Conservation (phyloP, 2,888 invertebrate genomes). For the Pseudococcus longispinus region DNA sequence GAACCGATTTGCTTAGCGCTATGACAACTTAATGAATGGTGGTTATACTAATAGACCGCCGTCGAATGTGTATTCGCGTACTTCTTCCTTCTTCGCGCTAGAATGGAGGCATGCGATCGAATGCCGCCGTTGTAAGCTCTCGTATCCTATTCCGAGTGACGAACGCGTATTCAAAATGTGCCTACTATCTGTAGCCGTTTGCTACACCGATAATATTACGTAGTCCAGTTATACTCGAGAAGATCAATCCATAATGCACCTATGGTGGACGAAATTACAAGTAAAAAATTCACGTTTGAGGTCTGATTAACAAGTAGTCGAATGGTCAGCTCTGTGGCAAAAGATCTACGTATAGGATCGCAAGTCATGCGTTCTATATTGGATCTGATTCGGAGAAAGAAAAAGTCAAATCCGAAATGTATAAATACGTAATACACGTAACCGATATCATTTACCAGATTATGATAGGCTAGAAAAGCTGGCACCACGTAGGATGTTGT, state of each 20-base stretch:
- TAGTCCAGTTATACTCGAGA: no score
- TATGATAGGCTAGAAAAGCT: not conserved
- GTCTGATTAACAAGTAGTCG: no score
- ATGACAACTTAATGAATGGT: conserved; percentile 50
- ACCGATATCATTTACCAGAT: not conserved
- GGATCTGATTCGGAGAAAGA: no score
- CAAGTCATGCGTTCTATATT: no score
- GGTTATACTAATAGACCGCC: conserved; percentile 48
- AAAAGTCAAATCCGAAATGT: no score
- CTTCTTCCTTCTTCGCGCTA: not conserved
- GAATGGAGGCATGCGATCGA: not conserved
- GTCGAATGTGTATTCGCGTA: not conserved
- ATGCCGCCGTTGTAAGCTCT: not conserved
- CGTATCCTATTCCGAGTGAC: not conserved
- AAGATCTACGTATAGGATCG: no score
- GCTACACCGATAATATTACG: no score
- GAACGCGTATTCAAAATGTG: not conserved
- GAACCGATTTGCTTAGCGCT: conserved; percentile 40
- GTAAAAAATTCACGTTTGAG: no score
- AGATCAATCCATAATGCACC: no score
- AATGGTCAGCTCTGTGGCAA: no score
- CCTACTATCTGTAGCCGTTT: not conserved
- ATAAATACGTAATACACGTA: not conserved
- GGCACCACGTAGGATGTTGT: conserved; percentile 28
- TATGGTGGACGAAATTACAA: no score